Conservation (phyloP, 2,113 vertebrate species). For the Terrapene triunguis region DNA sequence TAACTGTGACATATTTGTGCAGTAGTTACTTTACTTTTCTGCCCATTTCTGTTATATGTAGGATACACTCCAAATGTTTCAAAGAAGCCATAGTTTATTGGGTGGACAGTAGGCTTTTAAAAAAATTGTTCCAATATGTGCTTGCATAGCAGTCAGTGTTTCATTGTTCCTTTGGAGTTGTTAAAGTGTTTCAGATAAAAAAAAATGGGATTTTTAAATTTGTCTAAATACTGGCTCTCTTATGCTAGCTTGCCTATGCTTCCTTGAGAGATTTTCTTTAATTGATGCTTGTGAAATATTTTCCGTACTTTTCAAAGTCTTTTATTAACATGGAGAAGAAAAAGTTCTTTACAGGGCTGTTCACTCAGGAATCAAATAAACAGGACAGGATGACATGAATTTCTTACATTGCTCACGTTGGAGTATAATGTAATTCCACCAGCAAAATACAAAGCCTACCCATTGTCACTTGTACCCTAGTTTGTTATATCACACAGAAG, state of each 20-base stretch:
- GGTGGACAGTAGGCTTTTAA: constrained; percentile 9
- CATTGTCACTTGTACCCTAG: not conserved
- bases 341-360: not conserved
- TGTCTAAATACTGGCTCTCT: not conserved
- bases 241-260: not conserved
- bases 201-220: constrained; percentile 50
- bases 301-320: constrained; percentile 23
- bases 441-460: too few relatives aligned
- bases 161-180: constrained; percentile 23
- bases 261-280: constrained; percentile 18
- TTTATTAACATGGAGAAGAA: constrained; percentile 20
- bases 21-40: not conserved
- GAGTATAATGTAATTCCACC: too few relatives aligned
- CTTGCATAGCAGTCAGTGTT: not conserved
- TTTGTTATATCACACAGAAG: not conserved
- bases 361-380: constrained; percentile 7
- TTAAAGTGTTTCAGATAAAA: constrained; percentile 50
- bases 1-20: not conserved
- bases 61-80: constrained; percentile 19
- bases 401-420: not conserved
- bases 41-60: not conserved
- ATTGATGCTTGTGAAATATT: constrained; percentile 31
- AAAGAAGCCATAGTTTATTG: not conserved
- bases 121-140: not conserved
- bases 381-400: not conserved